A percentile compares a stretch with the other conserved stretches of the same genome.
These are phyloP conservation scores for Microplitis manilae DNA, from an alignment of 2,888 invertebrate species.

Conservation along the genomic window DNA sequence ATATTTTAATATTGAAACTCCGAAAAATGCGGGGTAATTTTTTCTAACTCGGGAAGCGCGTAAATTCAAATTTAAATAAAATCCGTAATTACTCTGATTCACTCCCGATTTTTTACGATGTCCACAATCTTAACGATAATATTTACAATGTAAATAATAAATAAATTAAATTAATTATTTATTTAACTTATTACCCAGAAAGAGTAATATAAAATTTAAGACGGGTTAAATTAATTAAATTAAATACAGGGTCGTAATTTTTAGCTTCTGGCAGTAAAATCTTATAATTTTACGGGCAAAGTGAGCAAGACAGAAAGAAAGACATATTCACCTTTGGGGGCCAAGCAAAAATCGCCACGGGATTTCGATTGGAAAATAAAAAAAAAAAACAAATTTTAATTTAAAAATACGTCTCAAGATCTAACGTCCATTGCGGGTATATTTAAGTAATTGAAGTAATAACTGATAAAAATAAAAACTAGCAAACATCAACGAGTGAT, in stretches of 20 bases:
- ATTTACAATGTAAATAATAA: no score
- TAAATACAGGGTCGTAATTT: conserved; percentile 63
- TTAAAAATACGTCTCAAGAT: neutral
- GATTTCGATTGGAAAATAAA: conserved; percentile 16
- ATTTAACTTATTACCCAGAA: neutral
- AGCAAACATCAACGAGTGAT: neutral
- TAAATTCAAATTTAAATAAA: no score
- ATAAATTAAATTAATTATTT: no score
- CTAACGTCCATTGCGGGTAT: conserved; percentile 19
- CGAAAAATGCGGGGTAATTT: no score
- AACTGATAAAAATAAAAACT: conserved; percentile 18
- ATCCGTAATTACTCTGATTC: no score
- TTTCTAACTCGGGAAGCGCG: no score
- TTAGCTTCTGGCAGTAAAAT: conserved; percentile 56
- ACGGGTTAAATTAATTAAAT: conserved; percentile 57
- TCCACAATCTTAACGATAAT: no score
- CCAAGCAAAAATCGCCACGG: conserved; percentile 44
- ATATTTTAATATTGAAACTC: no score
- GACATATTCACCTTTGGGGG: conserved; percentile 44
- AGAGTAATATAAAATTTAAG: conserved; percentile 6
- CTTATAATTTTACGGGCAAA: conserved; percentile 52
- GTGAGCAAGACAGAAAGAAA: conserved; percentile 34
- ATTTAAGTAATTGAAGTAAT: conserved; percentile 29
- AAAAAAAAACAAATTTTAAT: neutral
- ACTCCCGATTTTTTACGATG: no score